These are phyloP conservation scores for Cololabis saira DNA, from an alignment of 2,113 vertebrate species.

Conservation along the genomic window DNA sequence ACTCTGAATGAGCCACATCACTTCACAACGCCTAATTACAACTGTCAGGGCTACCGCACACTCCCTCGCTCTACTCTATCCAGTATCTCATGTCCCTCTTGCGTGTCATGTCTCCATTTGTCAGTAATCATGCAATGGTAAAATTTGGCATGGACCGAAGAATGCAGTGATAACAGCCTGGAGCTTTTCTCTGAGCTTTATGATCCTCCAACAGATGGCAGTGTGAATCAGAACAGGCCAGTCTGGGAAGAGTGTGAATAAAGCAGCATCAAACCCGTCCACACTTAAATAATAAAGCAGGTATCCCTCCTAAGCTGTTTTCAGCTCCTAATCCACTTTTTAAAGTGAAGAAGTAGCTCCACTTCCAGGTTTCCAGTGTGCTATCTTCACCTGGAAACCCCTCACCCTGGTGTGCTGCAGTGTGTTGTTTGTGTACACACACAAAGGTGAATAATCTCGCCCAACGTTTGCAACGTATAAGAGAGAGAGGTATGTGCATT, in stretches of 20 bases:
- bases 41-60: constrained; percentile 21
- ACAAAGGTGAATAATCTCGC: no score
- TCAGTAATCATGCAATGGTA: constrained; percentile 42
- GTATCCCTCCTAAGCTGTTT: background rate
- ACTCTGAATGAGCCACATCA: constrained; percentile 24
- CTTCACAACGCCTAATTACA: constrained; percentile 43
- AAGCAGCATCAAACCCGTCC: background rate
- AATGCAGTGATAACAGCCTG: constrained; percentile 31
- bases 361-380: no score
- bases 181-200: constrained; percentile 36
- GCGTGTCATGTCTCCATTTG: constrained; percentile 40
- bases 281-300: constrained; percentile 4
- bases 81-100: constrained; percentile 33
- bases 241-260: constrained; percentile 9
- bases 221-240: constrained; percentile 59
- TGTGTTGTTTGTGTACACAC: no score
- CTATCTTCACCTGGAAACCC: no score
- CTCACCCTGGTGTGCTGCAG: no score
- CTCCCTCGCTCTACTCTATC: constrained; percentile 8
- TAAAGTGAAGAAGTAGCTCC: no score
- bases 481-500: background rate
- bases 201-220: constrained; percentile 77
- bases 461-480: background rate
- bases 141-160: constrained; percentile 32
- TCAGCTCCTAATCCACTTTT: background rate